A percentile compares a stretch with the other conserved stretches of the same genome.
Conservation (phyloP, 1,140 invertebrate genomes). For the Charaxes varanes region DNA sequence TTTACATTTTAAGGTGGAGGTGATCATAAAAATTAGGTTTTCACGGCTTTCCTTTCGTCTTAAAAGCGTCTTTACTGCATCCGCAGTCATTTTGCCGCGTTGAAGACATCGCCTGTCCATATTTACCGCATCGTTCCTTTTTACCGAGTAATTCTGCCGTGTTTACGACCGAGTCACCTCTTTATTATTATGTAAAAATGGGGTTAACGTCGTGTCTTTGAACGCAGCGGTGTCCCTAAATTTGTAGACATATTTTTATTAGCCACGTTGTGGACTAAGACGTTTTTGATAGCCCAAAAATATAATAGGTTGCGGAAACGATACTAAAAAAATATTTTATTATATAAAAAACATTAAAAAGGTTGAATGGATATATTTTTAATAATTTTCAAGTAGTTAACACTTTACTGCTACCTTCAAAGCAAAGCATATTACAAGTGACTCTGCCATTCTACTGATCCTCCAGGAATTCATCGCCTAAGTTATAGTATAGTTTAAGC, state of each 20-base stretch:
- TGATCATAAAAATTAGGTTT: constrained; percentile 36
- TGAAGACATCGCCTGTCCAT: constrained; percentile 58
- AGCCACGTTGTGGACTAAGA: too few relatives aligned
- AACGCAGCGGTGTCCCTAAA: constrained; percentile 8
- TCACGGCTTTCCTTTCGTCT: constrained; percentile 19
- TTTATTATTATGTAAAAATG: constrained; percentile 60
- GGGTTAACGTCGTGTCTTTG: constrained; percentile 53
- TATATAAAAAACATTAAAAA: too few relatives aligned
- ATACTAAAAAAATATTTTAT: too few relatives aligned
- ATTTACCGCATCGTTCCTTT: constrained; percentile 65
- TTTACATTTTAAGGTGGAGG: constrained; percentile 5
- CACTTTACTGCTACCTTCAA: too few relatives aligned
- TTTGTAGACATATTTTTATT: constrained; percentile 9
- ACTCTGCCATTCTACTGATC: too few relatives aligned
- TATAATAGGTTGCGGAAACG: too few relatives aligned
- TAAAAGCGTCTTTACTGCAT: constrained; percentile 37
- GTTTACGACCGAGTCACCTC: constrained; percentile 51
- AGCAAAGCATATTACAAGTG: too few relatives aligned
- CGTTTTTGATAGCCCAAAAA: too few relatives aligned
- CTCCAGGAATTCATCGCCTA: too few relatives aligned
- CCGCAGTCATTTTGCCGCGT: constrained; percentile 25
- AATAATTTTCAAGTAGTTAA: too few relatives aligned
- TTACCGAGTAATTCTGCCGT: constrained; percentile 52
- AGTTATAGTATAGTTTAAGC: too few relatives aligned
- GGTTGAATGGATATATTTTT: too few relatives aligned